Percentiles rank a stretch among this genome's conserved stretches.
Conservation (phyloP, 92 coral and sea anemone species). For the Epizoanthus illoricatus region DNA sequence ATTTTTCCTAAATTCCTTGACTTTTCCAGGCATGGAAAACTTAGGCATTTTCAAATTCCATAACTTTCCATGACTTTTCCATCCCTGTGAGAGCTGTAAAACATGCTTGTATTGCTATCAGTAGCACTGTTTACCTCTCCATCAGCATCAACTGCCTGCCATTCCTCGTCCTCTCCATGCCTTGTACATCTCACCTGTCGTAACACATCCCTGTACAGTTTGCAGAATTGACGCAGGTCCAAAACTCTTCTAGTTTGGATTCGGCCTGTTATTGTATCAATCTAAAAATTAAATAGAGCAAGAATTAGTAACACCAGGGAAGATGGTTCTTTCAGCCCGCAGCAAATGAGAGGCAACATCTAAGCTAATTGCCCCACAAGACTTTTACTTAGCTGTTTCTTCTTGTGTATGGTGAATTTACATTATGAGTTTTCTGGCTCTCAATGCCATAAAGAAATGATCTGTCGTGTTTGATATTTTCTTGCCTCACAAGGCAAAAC, state of each 20-base stretch:
- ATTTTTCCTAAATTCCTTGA: too few species aligned
- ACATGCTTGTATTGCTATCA: neutral
- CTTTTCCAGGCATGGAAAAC: too few species aligned
- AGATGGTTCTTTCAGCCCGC: neutral
- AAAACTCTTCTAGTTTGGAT: conserved; percentile 65
- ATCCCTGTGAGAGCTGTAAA: too few species aligned
- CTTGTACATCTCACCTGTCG: conserved; percentile 65
- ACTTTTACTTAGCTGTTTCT: too few species aligned
- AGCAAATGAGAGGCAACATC: neutral
- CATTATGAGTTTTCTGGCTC: too few species aligned
- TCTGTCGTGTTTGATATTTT: too few species aligned
- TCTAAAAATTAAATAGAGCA: conserved; percentile 32
- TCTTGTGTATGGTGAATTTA: too few species aligned
- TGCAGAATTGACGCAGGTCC: conserved; percentile 85
- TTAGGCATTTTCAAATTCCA: too few species aligned
- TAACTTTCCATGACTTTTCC: too few species aligned
- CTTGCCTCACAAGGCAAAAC: too few species aligned
- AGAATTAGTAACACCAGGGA: neutral
- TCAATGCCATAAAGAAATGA: too few species aligned
- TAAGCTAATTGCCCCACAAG: too few species aligned
- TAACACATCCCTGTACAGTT: conserved; percentile 73
- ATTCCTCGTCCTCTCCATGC: conserved; percentile 65
- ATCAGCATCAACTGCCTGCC: conserved; percentile 74
- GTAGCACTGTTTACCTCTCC: conserved; percentile 61
- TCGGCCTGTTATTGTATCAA: conserved; percentile 58